phyloP scores from a whole-genome alignment of 2,113 vertebrate species.

The Elanus axillaris region DNA sequence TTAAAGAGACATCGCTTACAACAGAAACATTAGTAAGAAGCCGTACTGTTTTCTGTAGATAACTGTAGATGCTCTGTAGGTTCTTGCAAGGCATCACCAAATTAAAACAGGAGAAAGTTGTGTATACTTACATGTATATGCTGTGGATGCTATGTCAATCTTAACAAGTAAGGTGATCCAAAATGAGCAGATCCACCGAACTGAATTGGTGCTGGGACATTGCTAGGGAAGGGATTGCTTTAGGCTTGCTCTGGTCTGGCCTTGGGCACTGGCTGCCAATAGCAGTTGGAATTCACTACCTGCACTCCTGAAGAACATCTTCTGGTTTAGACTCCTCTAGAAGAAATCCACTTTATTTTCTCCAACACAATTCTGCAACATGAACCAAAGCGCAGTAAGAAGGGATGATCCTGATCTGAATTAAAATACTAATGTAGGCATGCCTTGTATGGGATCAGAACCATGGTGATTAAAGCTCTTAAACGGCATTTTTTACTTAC shows the following conservation, averaged over 20 bases:
- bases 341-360: neutral
- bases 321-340: neutral
- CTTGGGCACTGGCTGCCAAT: rapidly evolving
- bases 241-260: neutral
- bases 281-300: neutral
- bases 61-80: neutral
- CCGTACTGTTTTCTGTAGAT: neutral
- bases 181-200: neutral
- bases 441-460: neutral
- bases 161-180: neutral
- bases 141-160: neutral
- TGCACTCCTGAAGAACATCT: neutral
- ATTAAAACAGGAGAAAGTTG: neutral
- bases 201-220: neutral
- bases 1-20: neutral
- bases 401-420: neutral
- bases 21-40: neutral
- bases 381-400: neutral
- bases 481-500: neutral
- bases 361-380: neutral
- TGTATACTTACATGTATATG: rapidly evolving
- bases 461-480: neutral
- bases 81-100: neutral
- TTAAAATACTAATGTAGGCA: neutral
- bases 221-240: neutral